Conservation (phyloP, 2,797 vertebrate genomes). For the Silurus lanzhouensis region DNA sequence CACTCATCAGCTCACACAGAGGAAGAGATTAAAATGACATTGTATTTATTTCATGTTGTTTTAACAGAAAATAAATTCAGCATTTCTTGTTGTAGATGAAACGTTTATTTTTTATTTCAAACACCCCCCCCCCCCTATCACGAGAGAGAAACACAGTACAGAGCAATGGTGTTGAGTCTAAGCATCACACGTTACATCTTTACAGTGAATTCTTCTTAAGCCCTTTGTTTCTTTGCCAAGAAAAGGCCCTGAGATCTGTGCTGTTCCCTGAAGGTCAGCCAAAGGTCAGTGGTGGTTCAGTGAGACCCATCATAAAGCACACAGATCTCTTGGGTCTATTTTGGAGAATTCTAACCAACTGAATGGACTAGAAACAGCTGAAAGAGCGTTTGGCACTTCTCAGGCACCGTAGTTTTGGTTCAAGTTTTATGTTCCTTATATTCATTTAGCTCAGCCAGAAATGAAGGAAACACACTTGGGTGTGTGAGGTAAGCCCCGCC, state of each 20-base stretch:
- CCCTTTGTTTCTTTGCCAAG: not conserved
- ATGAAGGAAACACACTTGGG: no score
- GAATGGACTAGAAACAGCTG: not conserved
- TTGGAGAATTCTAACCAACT: not conserved
- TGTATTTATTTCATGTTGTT: constrained; percentile 78
- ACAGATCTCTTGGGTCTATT: not conserved
- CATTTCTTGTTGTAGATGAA: constrained; percentile 64
- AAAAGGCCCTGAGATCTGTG: not conserved
- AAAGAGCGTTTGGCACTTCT: no score
- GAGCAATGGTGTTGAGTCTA: not conserved
- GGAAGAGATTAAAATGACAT: constrained; percentile 67
- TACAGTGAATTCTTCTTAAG: not conserved
- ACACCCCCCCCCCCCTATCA: not conserved
- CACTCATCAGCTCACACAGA: constrained; percentile 58
- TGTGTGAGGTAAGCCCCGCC: no score
- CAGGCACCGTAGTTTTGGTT: no score
- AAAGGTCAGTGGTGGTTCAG: no score
- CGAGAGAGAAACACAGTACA: no score
- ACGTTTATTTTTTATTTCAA: not conserved
- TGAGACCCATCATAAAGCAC: no score
- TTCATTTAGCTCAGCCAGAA: no score
- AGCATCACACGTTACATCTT: not conserved
- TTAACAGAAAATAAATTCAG: constrained; percentile 78
- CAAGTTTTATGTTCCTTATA: no score
- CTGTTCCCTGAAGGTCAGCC: not conserved